These are phyloP conservation scores for Psettodes erumei DNA, from an alignment of 2,113 vertebrate genomes.

Conservation along the genomic window DNA sequence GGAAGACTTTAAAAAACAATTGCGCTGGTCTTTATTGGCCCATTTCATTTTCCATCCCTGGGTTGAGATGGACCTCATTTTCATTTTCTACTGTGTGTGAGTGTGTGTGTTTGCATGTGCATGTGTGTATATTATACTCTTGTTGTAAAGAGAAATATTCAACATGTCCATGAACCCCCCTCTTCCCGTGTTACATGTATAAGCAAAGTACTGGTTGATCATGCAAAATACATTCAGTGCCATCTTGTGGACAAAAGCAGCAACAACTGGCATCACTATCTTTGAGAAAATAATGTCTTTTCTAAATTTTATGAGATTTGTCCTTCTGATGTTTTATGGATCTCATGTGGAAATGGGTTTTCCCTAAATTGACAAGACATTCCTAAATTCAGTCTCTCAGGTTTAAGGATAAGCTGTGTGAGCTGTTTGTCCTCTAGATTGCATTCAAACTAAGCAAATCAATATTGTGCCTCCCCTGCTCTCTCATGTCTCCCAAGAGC, in stretches of 20 bases:
- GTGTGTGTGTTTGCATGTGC: slow-evolving; percentile 46
- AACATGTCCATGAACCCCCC: background rate
- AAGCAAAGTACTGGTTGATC: slow-evolving; percentile 16
- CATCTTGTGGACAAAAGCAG: slow-evolving; percentile 68
- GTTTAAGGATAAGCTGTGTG: background rate
- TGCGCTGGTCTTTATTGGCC: background rate
- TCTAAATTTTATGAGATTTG: background rate
- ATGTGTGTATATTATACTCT: slow-evolving; percentile 7
- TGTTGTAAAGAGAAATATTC: slow-evolving; percentile 11
- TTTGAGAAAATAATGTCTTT: background rate
- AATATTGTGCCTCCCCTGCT: slow-evolving; percentile 3
- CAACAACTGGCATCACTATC: slow-evolving; percentile 14
- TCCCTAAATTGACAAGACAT: background rate
- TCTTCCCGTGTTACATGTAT: background rate
- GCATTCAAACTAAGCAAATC: slow-evolving; percentile 54
- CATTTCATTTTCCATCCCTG: slow-evolving; percentile 26
- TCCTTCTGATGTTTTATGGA: background rate
- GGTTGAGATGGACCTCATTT: slow-evolving; percentile 21
- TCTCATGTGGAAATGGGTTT: background rate
- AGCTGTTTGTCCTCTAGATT: slow-evolving; percentile 48
- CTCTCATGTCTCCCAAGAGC: background rate
- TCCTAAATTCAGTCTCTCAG: too few species aligned
- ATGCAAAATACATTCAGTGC: slow-evolving; percentile 50
- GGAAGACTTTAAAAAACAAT: slow-evolving; percentile 15
- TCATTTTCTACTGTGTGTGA: background rate